Base-by-base conservation (phyloP, 2,113 vertebrate genomes). In the Amphiprion percula region DNA sequence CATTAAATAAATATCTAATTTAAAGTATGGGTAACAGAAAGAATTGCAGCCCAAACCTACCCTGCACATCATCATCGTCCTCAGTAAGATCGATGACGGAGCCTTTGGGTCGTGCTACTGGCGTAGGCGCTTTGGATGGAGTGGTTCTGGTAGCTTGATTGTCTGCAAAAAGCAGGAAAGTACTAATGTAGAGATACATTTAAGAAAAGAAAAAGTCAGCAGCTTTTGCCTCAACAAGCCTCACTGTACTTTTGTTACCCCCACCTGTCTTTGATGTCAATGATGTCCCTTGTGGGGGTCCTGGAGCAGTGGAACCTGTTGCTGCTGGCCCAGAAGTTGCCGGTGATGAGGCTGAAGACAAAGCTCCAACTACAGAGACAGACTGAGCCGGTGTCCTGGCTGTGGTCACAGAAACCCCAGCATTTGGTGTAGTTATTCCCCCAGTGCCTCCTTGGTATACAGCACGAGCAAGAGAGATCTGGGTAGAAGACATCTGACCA, bases 51-150 rank as follows among this genome's bases (percentile, higher is more conserved):
- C 15, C 4, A 17, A 7, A 41, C 53, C n/a, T 64, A 82, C 95
- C 94, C 93, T 93, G 93, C 6, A 95, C 95, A 66, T 95, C 95
- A 56, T 95, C 95, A 21, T 95, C 95, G 21, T 95, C 95, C 79
- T 95, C 95, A 3, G 95, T 95, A 54, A 95, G 94, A 79, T 95
- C 95, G 0, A 95, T 95, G 73, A 95, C 93, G 0, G 95, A 94
- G 61, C 94, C 94, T 85, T 94, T 94, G 41, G 93, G 91, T 46
- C 94, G 89, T 41, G 75, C 23, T 26, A 70, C 70, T 55, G 90
- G 84, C 44, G 83, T 59, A 28, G 87, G 16, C 14, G 74, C 55
- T 88, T 94, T 95, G 65, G 91, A 54, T 53, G 88, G 49, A 79
- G 83, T 70, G 14, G 77, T 80, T 67, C 76, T 87, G 47, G 92